Evolutionary conservation across 2,113 vertebrate species (phyloP).

Genomic region (Prunella fulvescens): DNA sequence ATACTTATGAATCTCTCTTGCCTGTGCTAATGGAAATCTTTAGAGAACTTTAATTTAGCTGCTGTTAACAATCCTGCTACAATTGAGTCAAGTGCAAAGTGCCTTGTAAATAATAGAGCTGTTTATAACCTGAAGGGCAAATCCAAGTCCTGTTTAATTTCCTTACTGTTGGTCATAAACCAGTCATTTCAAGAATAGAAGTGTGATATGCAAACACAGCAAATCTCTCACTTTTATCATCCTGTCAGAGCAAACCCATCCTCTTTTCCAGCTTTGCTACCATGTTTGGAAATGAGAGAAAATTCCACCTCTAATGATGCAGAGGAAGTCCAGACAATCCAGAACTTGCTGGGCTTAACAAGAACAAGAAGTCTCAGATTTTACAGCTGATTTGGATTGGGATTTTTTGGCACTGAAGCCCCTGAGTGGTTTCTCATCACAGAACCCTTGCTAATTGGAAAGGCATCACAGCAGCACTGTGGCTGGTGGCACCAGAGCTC

Average conservation of each 20-base stretch:
- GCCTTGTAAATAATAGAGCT: neutral
- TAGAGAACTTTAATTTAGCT: neutral
- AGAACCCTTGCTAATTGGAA: neutral
- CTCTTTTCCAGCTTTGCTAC: neutral
- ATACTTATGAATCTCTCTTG: neutral
- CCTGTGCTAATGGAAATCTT: constrained; percentile 39
- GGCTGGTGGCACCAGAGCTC: neutral
- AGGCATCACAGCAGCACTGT: neutral
- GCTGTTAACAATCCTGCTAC: constrained; percentile 3
- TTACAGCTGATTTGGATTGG: neutral
- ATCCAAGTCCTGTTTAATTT: constrained; percentile 32
- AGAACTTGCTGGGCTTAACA: neutral
- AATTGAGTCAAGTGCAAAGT: neutral
- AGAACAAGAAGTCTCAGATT: neutral
- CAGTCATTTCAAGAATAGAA: neutral
- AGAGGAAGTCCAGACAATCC: neutral
- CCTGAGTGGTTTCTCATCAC: neutral
- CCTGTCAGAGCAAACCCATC: neutral
- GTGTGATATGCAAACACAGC: neutral
- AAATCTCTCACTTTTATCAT: constrained; percentile 4
- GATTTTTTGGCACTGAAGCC: neutral
- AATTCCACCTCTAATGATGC: neutral
- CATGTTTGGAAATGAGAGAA: constrained; percentile 22
- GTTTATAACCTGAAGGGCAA: constrained; percentile 46
- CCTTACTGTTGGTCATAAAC: neutral